Percentiles rank a stretch among this genome's conserved stretches.
phyloP scores from a whole-genome alignment of 2,888 invertebrate genomes.

The Linnaemya vulpina region DNA sequence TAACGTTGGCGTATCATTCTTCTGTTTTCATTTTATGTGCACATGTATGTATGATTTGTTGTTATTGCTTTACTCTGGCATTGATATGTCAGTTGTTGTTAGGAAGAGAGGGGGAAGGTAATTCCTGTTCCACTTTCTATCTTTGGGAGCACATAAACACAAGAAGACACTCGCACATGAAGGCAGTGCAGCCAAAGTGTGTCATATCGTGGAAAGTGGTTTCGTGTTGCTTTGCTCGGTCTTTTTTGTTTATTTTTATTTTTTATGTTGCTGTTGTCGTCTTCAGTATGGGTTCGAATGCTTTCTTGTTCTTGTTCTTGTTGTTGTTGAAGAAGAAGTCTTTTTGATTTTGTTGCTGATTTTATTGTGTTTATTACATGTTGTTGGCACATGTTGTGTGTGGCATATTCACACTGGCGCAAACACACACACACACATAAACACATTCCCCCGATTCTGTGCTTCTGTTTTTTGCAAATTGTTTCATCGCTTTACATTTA shows the following conservation, averaged over 20 bases:
- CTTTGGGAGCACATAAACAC: constrained; percentile 77
- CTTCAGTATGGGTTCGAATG: constrained; percentile 19
- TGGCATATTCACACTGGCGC: constrained; percentile 30
- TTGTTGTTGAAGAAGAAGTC: constrained; percentile 14
- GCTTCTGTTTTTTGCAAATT: constrained; percentile 55
- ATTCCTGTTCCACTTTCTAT: constrained; percentile 82
- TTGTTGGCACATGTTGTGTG: constrained; percentile 55
- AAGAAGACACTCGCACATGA: constrained; percentile 52
- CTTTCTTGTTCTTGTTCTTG: constrained; percentile 10
- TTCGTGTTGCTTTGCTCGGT: constrained; percentile 44
- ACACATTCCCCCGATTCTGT: constrained; percentile 24
- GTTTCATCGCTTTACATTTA: constrained; percentile 42
- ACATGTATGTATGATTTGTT: constrained; percentile 12
- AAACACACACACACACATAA: constrained; percentile 5
- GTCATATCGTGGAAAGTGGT: constrained; percentile 71
- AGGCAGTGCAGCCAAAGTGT: constrained; percentile 66
- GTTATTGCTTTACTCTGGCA: constrained; percentile 61
- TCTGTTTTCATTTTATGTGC: constrained; percentile 48
- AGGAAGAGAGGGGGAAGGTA: constrained; percentile 75
- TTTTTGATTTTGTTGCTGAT: constrained; percentile 25
- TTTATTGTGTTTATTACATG: constrained; percentile 55
- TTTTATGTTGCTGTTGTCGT: constrained; percentile 47
- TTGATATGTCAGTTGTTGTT: constrained; percentile 65
- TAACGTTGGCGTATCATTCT: constrained; percentile 68
- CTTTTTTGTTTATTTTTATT: constrained; percentile 25